These are phyloP conservation scores for Napeogenes inachia DNA, from an alignment of 2,888 invertebrate genomes.

Conservation along the genomic window DNA sequence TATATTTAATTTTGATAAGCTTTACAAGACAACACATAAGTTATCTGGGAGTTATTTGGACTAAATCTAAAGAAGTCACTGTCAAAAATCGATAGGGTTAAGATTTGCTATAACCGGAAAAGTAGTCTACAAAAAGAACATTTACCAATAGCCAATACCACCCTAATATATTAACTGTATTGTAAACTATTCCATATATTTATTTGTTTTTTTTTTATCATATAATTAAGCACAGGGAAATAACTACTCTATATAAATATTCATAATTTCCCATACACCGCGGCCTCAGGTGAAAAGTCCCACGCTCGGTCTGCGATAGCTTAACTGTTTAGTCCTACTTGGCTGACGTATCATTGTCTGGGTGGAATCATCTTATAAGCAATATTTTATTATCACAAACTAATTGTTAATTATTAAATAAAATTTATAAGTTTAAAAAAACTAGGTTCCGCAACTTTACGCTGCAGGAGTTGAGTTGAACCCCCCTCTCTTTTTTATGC, in stretches of 20 bases:
- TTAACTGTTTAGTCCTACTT: slow-evolving; percentile 49
- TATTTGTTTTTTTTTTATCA: not conserved
- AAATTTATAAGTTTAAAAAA: too few relatives aligned
- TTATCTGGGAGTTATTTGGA: too few relatives aligned
- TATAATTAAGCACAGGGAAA: slow-evolving; percentile 1
- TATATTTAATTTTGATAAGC: too few relatives aligned
- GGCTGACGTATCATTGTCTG: slow-evolving; percentile 30
- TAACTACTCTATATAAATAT: slow-evolving; percentile 26
- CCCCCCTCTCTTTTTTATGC: too few relatives aligned
- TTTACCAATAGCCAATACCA: too few relatives aligned
- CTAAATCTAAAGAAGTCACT: too few relatives aligned
- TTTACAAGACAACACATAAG: too few relatives aligned
- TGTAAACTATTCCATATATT: not conserved
- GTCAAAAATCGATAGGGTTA: too few relatives aligned
- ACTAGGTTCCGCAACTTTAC: too few relatives aligned
- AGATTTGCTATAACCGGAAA: too few relatives aligned
- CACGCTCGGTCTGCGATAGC: slow-evolving; percentile 65
- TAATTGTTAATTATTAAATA: not conserved
- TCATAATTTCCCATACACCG: slow-evolving; percentile 42
- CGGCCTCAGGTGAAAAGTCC: slow-evolving; percentile 72
- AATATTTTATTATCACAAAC: not conserved
- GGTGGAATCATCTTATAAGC: slow-evolving; percentile 13
- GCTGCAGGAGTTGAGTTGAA: too few relatives aligned
- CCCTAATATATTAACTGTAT: not conserved
- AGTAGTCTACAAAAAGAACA: too few relatives aligned